Base-by-base conservation (phyloP, 1,140 invertebrate genomes). In the Bicyclus anynana region DNA sequence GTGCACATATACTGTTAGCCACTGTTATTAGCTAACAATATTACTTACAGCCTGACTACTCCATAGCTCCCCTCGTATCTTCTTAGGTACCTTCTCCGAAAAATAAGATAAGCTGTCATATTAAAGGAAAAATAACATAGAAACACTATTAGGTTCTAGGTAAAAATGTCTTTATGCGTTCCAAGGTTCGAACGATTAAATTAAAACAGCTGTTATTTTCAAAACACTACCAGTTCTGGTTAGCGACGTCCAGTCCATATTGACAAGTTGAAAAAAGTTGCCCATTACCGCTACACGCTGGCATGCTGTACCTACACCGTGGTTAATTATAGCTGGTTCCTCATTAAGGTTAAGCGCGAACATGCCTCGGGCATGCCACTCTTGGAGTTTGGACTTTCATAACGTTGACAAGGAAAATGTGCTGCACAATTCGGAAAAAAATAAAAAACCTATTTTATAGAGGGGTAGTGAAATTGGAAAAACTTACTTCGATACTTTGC, bases 201-300 rank as follows among this genome's bases (percentile, higher is more conserved):
- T 27, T 26, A 16, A 47, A 53, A 53, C 52, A 53, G 52, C 52
- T 53, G 52, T 46, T 35, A 35, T 33, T 53, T 53, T 46, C 12
- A 53, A 53, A 53, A 46, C 21, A 42, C 42, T 53, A 53, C 52
- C 38, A 33, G 52, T 53, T 53, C 27, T 44, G 14, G 44, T 2
- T 20, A 10, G 44, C 12, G 44, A 3, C 7, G 44, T 10, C 17
- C 16, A 14, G 21, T 20, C 40, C 17, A 20, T 44, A 12, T 20
- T 20, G 44, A 27, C 44, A 16, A 13, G 44, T 13, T 47, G 12
- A 47, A 47, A 47, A 23, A 47, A 47, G 1, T 47, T 27, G 44
- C 27, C 44, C 20, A 12, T 27, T 27, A 47, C 44, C 44, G 44
- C 44, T 47, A 44, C 10, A 33, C 10, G 29, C n/a, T 12, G 7